Evolutionary conservation across 1,140 invertebrate species (phyloP).

Genomic region (Trypoxylus dichotomus): DNA sequence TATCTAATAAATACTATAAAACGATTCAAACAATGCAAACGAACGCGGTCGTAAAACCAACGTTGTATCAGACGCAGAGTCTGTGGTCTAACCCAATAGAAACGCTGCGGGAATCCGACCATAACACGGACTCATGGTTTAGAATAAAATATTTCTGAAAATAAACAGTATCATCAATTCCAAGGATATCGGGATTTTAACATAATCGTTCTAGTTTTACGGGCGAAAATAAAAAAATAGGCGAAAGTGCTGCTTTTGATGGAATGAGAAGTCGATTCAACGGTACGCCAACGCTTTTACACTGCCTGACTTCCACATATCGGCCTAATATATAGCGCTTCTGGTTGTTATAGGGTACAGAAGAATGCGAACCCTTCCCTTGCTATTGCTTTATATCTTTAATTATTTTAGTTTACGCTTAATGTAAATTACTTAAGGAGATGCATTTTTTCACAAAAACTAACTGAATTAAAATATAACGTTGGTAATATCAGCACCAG

Average conservation of each 20-base stretch:
- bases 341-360: too few species aligned
- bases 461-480: too few species aligned
- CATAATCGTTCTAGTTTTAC: slow-evolving; percentile 25
- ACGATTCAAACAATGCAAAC: slow-evolving; percentile 17
- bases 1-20: slow-evolving; percentile 21
- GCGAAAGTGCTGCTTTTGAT: slow-evolving; percentile 1
- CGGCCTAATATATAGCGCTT: background rate
- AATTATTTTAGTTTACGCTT: too few species aligned
- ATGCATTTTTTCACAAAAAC: too few species aligned
- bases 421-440: too few species aligned
- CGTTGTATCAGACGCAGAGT: slow-evolving; percentile 9
- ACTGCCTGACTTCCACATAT: background rate
- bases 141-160: slow-evolving; percentile 23
- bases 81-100: slow-evolving; percentile 9
- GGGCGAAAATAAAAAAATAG: slow-evolving; percentile 25
- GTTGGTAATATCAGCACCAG: too few species aligned
- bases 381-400: too few species aligned
- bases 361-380: too few species aligned
- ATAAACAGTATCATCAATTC: slow-evolving; percentile 25
- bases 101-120: background rate
- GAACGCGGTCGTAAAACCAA: slow-evolving; percentile 9
- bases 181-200: slow-evolving; percentile 22
- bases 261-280: background rate
- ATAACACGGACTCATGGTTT: slow-evolving; percentile 6
- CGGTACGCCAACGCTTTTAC: background rate